Conservation (phyloP, 2,888 invertebrate genomes). For the Neoscelio sp. region DNA sequence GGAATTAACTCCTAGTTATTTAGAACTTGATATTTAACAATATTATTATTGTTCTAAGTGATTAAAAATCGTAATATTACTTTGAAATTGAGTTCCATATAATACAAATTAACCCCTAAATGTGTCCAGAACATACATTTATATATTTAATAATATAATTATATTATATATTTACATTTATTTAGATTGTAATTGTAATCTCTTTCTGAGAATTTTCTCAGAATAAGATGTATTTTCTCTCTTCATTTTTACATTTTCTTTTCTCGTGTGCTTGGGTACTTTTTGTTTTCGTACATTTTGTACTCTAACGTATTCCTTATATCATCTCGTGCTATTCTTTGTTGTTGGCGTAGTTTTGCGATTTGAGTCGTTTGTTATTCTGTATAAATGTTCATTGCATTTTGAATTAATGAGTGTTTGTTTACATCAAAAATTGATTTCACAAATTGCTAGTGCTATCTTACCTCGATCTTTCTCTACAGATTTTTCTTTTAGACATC, state of each 20-base stretch:
- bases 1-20: too few species aligned
- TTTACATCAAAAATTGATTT: constrained; percentile 14
- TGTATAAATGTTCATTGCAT: neutral
- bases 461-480: constrained; percentile 21
- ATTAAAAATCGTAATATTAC: too few species aligned
- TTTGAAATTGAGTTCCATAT: too few species aligned
- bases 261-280: constrained; percentile 1
- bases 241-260: constrained; percentile 12
- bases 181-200: too few species aligned
- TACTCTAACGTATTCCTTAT: constrained; percentile 2
- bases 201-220: too few species aligned
- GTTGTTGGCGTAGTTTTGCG: neutral
- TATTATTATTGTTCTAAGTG: too few species aligned
- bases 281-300: constrained; percentile 16
- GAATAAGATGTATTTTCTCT: constrained; percentile 1
- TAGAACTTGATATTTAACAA: too few species aligned
- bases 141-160: too few species aligned
- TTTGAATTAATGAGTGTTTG: neutral
- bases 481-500: constrained; percentile 47
- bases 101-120: too few species aligned
- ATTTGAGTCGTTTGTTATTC: too few species aligned
- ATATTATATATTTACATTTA: too few species aligned
- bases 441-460: constrained; percentile 24
- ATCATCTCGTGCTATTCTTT: constrained; percentile 4
- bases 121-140: too few species aligned